Base-by-base conservation (phyloP, 2,113 vertebrate species). In the Lophochroa leadbeateri region DNA sequence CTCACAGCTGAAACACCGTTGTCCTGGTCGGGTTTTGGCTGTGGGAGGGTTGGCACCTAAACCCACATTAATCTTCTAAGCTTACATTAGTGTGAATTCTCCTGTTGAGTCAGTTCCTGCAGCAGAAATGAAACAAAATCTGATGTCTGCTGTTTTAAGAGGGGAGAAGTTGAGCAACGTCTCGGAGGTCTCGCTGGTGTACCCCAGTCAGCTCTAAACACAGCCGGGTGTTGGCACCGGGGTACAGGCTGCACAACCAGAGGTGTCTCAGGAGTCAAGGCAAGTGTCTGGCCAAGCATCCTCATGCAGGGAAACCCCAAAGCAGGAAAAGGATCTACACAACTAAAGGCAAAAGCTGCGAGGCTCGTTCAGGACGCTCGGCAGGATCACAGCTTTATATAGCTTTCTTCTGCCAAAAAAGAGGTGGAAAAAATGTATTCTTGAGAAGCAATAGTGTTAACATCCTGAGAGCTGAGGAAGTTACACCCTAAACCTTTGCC, bases 1-100 rank as follows among this genome's bases (percentile, higher is more conserved):
- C 50, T 81, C 2, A 0, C 6, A 7, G 46, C 31, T 21, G 18
- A 19, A 82, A 8, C 0, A 0, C 27, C 1, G 0, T 17, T 43
- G 25, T 63, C 61, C 61, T 14, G 31, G 20, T 18, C 5, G 6
- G 21, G 60, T 64, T 65, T 81, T 16, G 58, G 44, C 9, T 24
- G 53, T 65, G 35, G 69, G 39, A 47, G 24, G 13, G 9, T 31
- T 67, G 19, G 27, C 41, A 23, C 17, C 44, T 37, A 15, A 69
- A 61, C 31, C 65, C 44, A 5, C 21, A 37, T 68, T 3, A 13
- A 5, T 78, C 72, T 78, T 35, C 47, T 27, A 4, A n/a, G 47
- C 68, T 6, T 41, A 13, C 21, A 9, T n/a, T 58, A 67, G 37
- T 9, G 2, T 76, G 19, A 67, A 27, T 79, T 41, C 57, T 82